Evolutionary conservation across 53 echinoderm and acorn worm genomes (phyloP), one percentile per base, ranked within the genome.

Genomic region (Hippasteria phrygiana): DNA sequence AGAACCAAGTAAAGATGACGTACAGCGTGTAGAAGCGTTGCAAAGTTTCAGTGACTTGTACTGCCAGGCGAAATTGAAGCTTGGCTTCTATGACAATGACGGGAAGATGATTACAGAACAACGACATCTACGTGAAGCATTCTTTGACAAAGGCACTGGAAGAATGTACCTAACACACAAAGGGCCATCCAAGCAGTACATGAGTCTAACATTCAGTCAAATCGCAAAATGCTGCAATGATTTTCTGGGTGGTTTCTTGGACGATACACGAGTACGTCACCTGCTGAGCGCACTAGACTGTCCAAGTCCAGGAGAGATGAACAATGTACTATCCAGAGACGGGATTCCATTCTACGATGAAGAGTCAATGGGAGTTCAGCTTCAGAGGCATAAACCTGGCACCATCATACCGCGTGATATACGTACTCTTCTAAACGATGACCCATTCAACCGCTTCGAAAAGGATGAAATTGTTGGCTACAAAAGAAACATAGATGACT

Each of bases 391-490:
- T 11, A 17, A 43, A 28, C 91, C 88, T 2, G 97, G 97, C 31
- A 55, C 56, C 20, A 80, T 63, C 4, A 77, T 97, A 55, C 93
- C 92, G 28, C 56, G 70, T 42, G 89, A 94, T 55, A 73, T 93
- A 47, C 71, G 55, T 1, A 91, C 92, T 43, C 90, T 94, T 37
- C 78, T 97, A 0, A 87, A 94, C 69, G 88, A 93, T 36, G 93
- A 97, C 63, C 77, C 86, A 27, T 88, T 74, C 90, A 89, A 92
- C 78, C 79, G 73, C 14, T 97, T 93, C 54, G 10, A 34, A 24
- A 14, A 63, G 40, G 92, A 34, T 0, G 98, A 97, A 36, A 90
- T 69, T 27, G 92, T 97, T 28, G 98, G 77, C 3, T 94, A 94
- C 72, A 62, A 47, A 35, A 27, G 47, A 65, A 50, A 45, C 38